phyloP scores from a whole-genome alignment of 2,113 vertebrate genomes.

The Callocephalon fimbriatum region DNA sequence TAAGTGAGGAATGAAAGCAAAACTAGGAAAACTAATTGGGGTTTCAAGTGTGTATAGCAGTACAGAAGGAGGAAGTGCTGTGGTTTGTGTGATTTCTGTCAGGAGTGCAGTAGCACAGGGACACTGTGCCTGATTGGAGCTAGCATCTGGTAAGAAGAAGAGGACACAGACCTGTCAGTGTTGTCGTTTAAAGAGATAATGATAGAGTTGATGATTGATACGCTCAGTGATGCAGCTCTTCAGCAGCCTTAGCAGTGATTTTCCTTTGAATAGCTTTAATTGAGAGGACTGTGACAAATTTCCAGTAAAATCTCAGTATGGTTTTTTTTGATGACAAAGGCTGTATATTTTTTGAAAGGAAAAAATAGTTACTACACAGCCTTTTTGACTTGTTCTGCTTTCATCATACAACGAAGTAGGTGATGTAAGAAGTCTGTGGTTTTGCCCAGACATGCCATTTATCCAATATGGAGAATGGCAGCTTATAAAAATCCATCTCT shows the following conservation, averaged over 20 bases:
- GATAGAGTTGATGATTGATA: neutral
- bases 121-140: neutral
- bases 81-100: neutral
- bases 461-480: neutral
- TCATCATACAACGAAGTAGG: neutral
- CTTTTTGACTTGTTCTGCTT: neutral
- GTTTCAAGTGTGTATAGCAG: neutral
- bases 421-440: neutral
- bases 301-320: neutral
- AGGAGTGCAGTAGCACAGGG: neutral
- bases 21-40: neutral
- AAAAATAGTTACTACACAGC: neutral
- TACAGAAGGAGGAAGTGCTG: neutral
- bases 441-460: neutral
- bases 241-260: neutral
- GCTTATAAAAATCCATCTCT: neutral
- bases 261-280: neutral
- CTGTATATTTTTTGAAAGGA: rapidly evolving
- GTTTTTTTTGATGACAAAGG: neutral
- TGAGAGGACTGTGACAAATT: neutral
- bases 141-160: neutral
- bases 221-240: neutral
- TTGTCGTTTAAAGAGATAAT: neutral
- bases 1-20: neutral
- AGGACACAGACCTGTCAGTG: neutral